Base-by-base conservation (phyloP, 1,140 invertebrate genomes). In the Globodera rostochiensis region DNA sequence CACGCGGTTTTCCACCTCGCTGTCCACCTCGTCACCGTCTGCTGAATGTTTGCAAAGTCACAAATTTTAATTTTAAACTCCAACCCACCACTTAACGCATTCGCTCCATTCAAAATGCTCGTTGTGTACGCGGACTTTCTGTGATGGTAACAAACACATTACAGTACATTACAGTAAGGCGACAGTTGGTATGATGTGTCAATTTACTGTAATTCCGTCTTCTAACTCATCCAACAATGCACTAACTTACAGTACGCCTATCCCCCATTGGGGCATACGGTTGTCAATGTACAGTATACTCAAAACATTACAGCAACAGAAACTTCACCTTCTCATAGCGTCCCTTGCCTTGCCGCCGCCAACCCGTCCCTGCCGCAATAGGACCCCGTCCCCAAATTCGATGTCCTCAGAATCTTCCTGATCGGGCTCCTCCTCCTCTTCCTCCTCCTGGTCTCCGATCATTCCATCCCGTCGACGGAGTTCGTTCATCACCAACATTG, bases 1-100 rank as follows among this genome's bases (percentile, higher is more conserved):
- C 57, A 88, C 83, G 21, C 82, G 77, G 9, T 77, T 53, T 80
- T 87, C 87, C 36, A 87, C 73, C 11, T 83, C 79, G 11, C 64
- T 74, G 71, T 83, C 85, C 64, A 88, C 81, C 60, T 87, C 86
- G 25, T 88, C 84, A 11, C 82, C 85, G 36, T 85, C 84, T 69
- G 50, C 36, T 36, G 64, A 57, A 78, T 15, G 6, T 19, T 36
- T 25, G 4, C 21, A 78, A 78, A 47, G 2, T 25, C 2, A 5
- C 21, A 36, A 36, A 69, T 36, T 69, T 6, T 79, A 25, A 57
- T 36, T 8, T 49, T 78, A 15, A 64, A 19, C 19, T 0, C 13
- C n/a, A 13, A 9, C 36, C 21, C 69, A 71, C 69, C 69, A 21
- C 69, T 71, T 36, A 71, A 47, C 0, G 36, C 69, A 19, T 71